These are phyloP conservation scores for Rhinolophus ferrumequinum DNA, from an alignment of 2,113 vertebrate species.

Conservation along the genomic window DNA sequence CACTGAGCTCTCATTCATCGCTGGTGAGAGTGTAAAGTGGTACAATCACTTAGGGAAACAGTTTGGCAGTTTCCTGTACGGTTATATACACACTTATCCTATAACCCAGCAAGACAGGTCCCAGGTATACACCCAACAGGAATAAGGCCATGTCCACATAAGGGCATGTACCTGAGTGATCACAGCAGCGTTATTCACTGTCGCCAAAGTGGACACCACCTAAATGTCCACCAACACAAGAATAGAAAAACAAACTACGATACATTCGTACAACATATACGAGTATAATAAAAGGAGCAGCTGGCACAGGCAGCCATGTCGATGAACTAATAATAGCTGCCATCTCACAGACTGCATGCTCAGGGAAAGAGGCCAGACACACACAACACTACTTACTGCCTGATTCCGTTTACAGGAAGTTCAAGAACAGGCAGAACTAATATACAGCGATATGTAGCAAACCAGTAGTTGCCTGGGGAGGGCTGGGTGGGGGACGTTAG, in stretches of 20 bases:
- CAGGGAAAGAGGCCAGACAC: not conserved
- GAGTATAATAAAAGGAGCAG: not conserved
- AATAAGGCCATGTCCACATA: not conserved
- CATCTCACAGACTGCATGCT: rapidly evolving
- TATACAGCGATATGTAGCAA: rapidly evolving
- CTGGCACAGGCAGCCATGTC: too few species aligned
- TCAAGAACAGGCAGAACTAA: not conserved
- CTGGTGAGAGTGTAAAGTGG: not conserved
- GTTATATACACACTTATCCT: not conserved
- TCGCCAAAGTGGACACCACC: not conserved
- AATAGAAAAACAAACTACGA: too few species aligned
- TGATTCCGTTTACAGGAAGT: not conserved
- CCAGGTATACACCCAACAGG: not conserved
- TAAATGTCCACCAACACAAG: not conserved
- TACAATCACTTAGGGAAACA: not conserved
- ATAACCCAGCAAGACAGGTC: not conserved
- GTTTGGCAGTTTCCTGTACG: not conserved
- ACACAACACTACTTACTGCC: too few species aligned
- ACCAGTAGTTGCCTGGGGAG: not conserved
- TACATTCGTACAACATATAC: rapidly evolving
- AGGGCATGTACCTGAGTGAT: not conserved
- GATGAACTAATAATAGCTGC: too few species aligned
- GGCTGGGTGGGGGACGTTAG: not conserved
- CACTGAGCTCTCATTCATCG: too few species aligned
- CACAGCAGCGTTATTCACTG: not conserved